Percentiles rank a stretch among this genome's conserved stretches.
These are phyloP conservation scores for Ciconia boyciana DNA, from an alignment of 2,113 vertebrate species.

Conservation along the genomic window DNA sequence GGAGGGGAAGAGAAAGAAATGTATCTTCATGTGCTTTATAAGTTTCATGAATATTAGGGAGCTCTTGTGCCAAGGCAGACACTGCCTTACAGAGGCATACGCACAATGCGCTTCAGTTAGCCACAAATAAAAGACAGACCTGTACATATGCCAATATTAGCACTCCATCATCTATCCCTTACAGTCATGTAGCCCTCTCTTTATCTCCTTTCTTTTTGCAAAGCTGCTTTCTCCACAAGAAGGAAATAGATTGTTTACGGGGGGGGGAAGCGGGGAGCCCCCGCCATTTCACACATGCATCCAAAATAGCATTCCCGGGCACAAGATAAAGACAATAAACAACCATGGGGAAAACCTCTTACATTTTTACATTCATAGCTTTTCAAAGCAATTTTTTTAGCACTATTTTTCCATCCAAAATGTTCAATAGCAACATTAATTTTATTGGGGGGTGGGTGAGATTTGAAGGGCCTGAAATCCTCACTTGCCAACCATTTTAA, in stretches of 20 bases:
- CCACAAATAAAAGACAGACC: slow-evolving; percentile 32
- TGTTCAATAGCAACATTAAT: neutral
- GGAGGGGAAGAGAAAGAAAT: neutral
- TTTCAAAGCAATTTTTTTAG: neutral
- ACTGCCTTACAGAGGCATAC: slow-evolving; percentile 21
- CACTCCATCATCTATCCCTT: slow-evolving; percentile 45
- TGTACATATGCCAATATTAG: slow-evolving; percentile 34
- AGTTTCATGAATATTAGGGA: slow-evolving; percentile 14
- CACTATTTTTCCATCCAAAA: neutral
- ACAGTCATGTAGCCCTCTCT: neutral
- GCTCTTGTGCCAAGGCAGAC: slow-evolving; percentile 30
- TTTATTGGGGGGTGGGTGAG: neutral
- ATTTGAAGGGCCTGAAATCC: neutral
- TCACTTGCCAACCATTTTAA: neutral
- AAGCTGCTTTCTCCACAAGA: slow-evolving; percentile 33
- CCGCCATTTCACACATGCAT: neutral
- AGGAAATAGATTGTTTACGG: slow-evolving; percentile 44
- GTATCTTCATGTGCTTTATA: neutral
- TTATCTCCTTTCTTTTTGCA: neutral
- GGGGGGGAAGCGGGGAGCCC: neutral
- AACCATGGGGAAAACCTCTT: neutral
- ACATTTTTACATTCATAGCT: neutral
- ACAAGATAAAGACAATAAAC: neutral
- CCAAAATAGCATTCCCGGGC: neutral
- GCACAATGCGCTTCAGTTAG: slow-evolving; percentile 27